Percentiles rank a stretch among this genome's conserved stretches.
These are phyloP conservation scores for Eurosta solidaginis DNA, from an alignment of 1,140 invertebrate species.

Conservation along the genomic window DNA sequence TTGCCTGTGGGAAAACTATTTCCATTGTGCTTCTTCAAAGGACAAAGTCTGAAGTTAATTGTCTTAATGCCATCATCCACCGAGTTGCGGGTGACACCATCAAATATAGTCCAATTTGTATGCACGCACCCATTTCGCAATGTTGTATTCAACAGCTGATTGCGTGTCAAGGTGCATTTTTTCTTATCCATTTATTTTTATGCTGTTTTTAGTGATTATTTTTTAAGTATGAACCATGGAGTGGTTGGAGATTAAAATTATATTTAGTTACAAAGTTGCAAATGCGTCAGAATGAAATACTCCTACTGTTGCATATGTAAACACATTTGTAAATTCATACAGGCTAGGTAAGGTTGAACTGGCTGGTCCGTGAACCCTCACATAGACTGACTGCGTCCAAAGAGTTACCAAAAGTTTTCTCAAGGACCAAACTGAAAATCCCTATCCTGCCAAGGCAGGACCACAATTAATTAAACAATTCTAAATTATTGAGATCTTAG, in stretches of 20 bases:
- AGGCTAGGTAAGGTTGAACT: too few species aligned
- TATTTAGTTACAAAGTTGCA: neutral
- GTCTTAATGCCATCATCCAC: neutral
- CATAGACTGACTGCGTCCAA: too few species aligned
- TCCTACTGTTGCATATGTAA: too few species aligned
- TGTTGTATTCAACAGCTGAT: constrained; percentile 33
- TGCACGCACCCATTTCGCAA: neutral
- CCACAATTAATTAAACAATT: too few species aligned
- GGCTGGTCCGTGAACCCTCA: too few species aligned
- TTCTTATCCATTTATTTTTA: neutral
- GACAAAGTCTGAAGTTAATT: neutral
- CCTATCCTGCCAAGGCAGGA: too few species aligned
- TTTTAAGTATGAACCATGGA: neutral
- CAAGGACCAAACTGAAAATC: too few species aligned
- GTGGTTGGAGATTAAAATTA: neutral
- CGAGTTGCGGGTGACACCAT: neutral
- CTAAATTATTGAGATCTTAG: too few species aligned
- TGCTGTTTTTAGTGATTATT: neutral
- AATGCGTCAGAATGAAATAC: too few species aligned
- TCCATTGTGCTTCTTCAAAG: neutral
- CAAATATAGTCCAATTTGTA: neutral
- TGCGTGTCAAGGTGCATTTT: constrained; percentile 27
- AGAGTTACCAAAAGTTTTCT: too few species aligned
- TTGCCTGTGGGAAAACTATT: neutral
- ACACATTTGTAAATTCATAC: too few species aligned